Evolutionary conservation across 2,888 invertebrate species (phyloP).

Genomic region (Tanytarsus gracilentus): DNA sequence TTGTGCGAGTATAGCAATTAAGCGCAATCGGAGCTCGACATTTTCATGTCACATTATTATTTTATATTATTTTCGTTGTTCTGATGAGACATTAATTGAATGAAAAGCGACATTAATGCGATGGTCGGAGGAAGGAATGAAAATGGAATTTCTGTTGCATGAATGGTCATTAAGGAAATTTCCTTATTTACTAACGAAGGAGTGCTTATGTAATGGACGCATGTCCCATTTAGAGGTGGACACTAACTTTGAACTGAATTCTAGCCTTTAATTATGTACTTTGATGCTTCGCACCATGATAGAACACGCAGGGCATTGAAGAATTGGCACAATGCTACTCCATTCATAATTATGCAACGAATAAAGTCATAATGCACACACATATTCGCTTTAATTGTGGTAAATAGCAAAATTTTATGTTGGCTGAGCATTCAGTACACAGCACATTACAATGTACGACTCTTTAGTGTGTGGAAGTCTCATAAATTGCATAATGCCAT

Average conservation of each 20-base stretch:
- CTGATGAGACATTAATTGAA: slow-evolving; percentile 27
- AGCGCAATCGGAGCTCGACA: slow-evolving; percentile 22
- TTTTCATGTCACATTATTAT: slow-evolving; percentile 11
- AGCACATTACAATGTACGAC: no score
- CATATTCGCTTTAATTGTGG: slow-evolving; percentile 17
- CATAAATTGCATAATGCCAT: slow-evolving; percentile 17
- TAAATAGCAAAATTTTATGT: slow-evolving; percentile 16
- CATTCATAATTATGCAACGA: slow-evolving; percentile 24
- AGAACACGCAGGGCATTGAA: no score
- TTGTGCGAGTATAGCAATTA: slow-evolving; percentile 19
- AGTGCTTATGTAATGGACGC: no score
- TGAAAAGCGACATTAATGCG: slow-evolving; percentile 11
- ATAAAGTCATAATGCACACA: slow-evolving; percentile 9
- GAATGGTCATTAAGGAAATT: no score
- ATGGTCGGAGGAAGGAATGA: slow-evolving; percentile 18
- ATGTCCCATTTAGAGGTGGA: no score
- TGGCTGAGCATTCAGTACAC: slow-evolving; percentile 23
- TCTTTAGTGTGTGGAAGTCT: slow-evolving; percentile 9
- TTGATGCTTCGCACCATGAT: no score
- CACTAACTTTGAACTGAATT: no score
- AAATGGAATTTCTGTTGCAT: no score
- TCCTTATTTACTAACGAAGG: no score
- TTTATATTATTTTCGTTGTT: slow-evolving; percentile 1
- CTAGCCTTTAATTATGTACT: no score
- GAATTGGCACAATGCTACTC: slow-evolving; percentile 19